Percentiles rank a stretch among this genome's conserved stretches.
Conservation (phyloP, 2,797 vertebrate species). For the Meriones psammophilus region DNA sequence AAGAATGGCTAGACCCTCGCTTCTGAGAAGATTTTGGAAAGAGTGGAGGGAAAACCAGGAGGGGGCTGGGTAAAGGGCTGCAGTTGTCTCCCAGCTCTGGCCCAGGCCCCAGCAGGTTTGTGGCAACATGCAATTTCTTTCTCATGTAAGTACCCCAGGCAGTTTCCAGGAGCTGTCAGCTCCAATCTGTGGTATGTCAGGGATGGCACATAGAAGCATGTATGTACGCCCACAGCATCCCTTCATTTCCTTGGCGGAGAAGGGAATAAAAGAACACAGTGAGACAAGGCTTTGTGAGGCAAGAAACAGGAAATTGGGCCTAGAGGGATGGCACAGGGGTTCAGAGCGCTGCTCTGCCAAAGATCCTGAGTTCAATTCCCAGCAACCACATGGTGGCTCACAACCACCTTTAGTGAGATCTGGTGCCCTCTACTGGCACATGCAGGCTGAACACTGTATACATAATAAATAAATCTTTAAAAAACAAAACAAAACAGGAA, state of each 20-base stretch:
- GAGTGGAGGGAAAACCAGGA: background rate
- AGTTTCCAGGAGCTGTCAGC: background rate
- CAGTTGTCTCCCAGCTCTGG: background rate
- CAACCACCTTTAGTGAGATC: too few species aligned
- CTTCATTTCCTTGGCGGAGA: background rate
- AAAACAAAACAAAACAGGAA: background rate
- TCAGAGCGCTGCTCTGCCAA: too few species aligned
- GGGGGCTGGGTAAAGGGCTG: too few species aligned
- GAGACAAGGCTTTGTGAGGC: background rate
- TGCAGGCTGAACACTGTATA: too few species aligned
- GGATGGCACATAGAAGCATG: background rate
- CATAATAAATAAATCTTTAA: too few species aligned
- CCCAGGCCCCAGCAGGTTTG: background rate
- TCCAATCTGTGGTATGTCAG: background rate
- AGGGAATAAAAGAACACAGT: background rate
- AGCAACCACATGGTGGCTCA: too few species aligned
- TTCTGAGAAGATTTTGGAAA: background rate
- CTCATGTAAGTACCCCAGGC: too few species aligned
- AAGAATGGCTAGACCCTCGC: background rate
- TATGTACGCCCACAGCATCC: background rate
- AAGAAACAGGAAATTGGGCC: background rate
- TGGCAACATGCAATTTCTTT: background rate
- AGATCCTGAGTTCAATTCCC: too few species aligned
- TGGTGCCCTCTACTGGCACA: too few species aligned
- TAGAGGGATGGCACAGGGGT: too few species aligned